phyloP scores from a whole-genome alignment of 92 coral and sea anemone genomes.

The Porites evermanni region DNA sequence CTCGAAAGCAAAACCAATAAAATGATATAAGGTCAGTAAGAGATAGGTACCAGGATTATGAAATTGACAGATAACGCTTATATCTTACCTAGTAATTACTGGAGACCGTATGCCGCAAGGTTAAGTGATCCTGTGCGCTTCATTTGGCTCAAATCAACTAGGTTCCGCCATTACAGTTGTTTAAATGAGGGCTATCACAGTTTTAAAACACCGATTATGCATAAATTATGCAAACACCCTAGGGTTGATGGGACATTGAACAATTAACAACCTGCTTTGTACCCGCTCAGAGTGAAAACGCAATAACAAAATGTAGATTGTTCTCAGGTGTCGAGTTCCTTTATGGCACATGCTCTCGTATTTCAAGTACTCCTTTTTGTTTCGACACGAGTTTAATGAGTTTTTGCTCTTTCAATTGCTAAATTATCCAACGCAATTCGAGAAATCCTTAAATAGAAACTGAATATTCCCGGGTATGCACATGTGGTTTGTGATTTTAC shows the following conservation, averaged over 20 bases:
- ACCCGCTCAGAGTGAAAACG: slow-evolving; percentile 14
- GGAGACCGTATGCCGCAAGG: slow-evolving; percentile 7
- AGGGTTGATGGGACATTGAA: slow-evolving; percentile 35
- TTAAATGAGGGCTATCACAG: slow-evolving; percentile 24
- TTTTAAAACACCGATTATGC: slow-evolving; percentile 22
- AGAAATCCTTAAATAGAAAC: too few relatives aligned
- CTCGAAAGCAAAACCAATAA: not conserved
- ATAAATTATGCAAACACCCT: slow-evolving; percentile 49
- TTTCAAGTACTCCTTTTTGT: not conserved
- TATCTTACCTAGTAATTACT: slow-evolving; percentile 15
- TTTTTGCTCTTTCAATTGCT: not conserved
- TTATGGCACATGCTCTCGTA: not conserved
- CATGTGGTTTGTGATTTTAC: too few relatives aligned
- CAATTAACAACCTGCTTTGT: slow-evolving; percentile 44
- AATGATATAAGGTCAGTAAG: not conserved
- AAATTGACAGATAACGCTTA: not conserved
- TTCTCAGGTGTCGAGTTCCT: not conserved
- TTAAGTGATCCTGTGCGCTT: slow-evolving; percentile 29
- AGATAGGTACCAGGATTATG: not conserved
- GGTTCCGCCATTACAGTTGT: slow-evolving; percentile 25
- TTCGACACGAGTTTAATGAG: not conserved
- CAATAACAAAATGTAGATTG: not conserved
- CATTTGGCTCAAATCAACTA: slow-evolving; percentile 33
- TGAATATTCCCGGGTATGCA: too few relatives aligned
- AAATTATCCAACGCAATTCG: not conserved